These are phyloP conservation scores for Papilio gigon DNA, from an alignment of 2,888 invertebrate genomes.

Conservation along the genomic window DNA sequence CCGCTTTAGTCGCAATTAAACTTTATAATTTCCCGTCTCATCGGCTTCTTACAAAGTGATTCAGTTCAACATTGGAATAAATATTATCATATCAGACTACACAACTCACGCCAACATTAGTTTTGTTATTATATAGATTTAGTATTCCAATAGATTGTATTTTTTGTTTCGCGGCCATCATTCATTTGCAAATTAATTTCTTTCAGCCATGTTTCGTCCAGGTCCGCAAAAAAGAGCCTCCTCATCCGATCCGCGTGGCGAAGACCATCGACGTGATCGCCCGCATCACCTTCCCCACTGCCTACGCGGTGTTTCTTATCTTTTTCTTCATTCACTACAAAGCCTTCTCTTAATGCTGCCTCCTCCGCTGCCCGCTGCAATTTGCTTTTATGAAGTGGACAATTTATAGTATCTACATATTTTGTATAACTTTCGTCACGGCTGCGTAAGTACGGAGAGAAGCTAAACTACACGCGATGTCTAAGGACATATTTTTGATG, in stretches of 20 bases:
- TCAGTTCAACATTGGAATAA: neutral
- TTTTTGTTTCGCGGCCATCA: constrained; percentile 63
- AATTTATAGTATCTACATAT: constrained; percentile 59
- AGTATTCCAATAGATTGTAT: constrained; percentile 42
- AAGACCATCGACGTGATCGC: constrained; percentile 97
- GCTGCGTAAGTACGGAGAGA: constrained; percentile 48
- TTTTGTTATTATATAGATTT: constrained; percentile 23
- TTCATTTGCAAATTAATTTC: constrained; percentile 74
- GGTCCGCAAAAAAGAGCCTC: constrained; percentile 95
- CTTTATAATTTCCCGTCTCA: constrained; percentile 44
- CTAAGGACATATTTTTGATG: constrained; percentile 58
- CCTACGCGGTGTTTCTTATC: constrained; percentile 95
- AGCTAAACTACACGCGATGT: constrained; percentile 55
- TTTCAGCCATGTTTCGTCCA: constrained; percentile 91
- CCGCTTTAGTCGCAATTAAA: constrained; percentile 36
- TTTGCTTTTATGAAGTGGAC: constrained; percentile 65
- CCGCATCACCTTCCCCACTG: constrained; percentile 95
- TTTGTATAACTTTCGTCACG: constrained; percentile 60
- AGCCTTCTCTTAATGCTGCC: constrained; percentile 87
- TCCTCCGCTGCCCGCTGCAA: constrained; percentile 52
- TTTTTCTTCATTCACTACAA: constrained; percentile 98
- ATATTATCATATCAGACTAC: neutral
- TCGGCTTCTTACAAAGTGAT: constrained; percentile 42
- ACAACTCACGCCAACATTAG: constrained; percentile 16
- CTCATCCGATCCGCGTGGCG: constrained; percentile 95